These are phyloP conservation scores for Carapus acus DNA, from an alignment of 2,797 vertebrate species.

Conservation along the genomic window DNA sequence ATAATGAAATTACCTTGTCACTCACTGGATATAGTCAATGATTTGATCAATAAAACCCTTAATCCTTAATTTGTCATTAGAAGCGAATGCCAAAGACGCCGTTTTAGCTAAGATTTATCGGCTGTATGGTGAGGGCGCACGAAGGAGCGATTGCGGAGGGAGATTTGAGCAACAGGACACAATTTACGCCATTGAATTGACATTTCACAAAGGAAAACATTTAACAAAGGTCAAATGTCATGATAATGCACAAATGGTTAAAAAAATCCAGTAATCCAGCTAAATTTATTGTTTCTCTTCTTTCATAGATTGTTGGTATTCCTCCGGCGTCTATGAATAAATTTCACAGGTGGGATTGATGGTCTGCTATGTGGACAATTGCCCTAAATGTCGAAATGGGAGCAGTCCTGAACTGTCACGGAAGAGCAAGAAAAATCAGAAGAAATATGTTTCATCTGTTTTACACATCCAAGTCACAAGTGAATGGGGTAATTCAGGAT, in stretches of 20 bases:
- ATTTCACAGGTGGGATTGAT: conserved; percentile 12
- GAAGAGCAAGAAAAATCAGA: background rate
- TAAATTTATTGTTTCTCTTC: conserved; percentile 2
- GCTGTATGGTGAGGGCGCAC: conserved; percentile 3
- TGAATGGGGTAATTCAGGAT: no score
- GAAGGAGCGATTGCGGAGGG: no score
- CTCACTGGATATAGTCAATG: conserved; percentile 35
- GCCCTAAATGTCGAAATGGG: conserved; percentile 1
- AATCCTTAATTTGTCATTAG: conserved; percentile 43
- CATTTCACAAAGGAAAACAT: conserved; percentile 4
- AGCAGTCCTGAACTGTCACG: no score
- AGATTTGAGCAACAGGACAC: background rate
- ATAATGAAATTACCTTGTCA: conserved; percentile 47
- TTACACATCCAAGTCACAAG: no score
- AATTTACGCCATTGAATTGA: conserved; percentile 8
- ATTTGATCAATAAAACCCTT: conserved; percentile 50
- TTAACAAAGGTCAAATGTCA: background rate
- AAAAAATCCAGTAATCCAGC: background rate
- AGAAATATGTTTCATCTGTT: no score
- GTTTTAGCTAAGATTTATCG: conserved; percentile 24
- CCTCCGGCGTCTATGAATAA: conserved; percentile 6
- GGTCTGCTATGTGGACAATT: background rate
- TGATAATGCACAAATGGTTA: background rate
- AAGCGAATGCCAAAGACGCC: conserved; percentile 4
- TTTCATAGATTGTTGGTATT: conserved; percentile 4